These are phyloP conservation scores for Rhingia campestris DNA, from an alignment of 2,888 invertebrate species.

Conservation along the genomic window DNA sequence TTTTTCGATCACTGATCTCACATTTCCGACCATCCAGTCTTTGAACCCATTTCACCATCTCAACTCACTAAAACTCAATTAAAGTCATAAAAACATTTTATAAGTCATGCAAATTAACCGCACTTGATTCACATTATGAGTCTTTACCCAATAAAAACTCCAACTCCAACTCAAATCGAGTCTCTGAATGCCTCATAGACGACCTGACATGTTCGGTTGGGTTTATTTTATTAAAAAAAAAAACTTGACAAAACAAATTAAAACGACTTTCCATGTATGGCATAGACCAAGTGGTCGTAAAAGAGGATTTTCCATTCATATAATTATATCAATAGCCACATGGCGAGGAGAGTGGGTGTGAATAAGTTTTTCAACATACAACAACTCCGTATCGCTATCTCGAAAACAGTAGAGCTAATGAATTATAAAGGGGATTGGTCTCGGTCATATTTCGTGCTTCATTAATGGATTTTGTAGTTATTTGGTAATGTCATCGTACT, in stretches of 20 bases:
- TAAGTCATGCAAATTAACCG: too few relatives aligned
- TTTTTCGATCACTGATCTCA: too few relatives aligned
- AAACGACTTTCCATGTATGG: slow-evolving; percentile 40
- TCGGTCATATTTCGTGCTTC: slow-evolving; percentile 68
- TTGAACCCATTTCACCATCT: too few relatives aligned
- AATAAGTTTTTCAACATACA: slow-evolving; percentile 11
- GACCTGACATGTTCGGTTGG: too few relatives aligned
- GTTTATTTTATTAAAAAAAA: too few relatives aligned
- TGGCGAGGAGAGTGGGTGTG: slow-evolving; percentile 25
- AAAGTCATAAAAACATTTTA: too few relatives aligned
- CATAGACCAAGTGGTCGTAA: slow-evolving; percentile 21
- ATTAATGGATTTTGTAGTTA: slow-evolving; percentile 52
- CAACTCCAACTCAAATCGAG: too few relatives aligned
- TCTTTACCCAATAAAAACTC: too few relatives aligned
- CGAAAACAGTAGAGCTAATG: slow-evolving; percentile 51
- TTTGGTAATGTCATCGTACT: slow-evolving; percentile 15
- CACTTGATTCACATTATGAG: too few relatives aligned
- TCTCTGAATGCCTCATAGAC: too few relatives aligned
- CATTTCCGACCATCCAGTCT: too few relatives aligned
- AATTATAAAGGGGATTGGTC: slow-evolving; percentile 60
- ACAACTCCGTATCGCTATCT: background rate
- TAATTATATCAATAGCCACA: slow-evolving; percentile 13
- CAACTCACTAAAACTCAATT: too few relatives aligned
- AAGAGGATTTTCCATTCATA: slow-evolving; percentile 32
- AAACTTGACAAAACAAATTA: background rate